Conservation (phyloP, 1,140 invertebrate species). For the Listronotus oregonensis region DNA sequence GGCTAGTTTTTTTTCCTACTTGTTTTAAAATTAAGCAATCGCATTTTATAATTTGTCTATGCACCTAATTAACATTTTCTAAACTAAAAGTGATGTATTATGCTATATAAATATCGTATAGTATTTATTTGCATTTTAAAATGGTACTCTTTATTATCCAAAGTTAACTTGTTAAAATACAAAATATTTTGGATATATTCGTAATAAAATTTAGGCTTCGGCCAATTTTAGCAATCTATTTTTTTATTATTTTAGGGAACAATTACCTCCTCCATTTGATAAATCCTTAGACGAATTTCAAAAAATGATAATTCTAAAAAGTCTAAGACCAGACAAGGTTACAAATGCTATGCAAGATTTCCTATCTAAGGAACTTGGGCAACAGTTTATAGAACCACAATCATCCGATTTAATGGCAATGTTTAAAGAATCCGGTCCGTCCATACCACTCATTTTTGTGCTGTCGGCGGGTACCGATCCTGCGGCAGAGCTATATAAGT, state of each 20-base stretch:
- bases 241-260: constrained; percentile 51
- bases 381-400: constrained; percentile 70
- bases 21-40: no score
- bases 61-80: no score
- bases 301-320: constrained; percentile 72
- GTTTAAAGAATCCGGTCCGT: constrained; percentile 68
- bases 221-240: no score
- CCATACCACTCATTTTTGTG: constrained; percentile 70
- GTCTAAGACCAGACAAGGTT: constrained; percentile 74
- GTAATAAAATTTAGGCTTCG: no score
- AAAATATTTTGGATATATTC: no score
- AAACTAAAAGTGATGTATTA: no score
- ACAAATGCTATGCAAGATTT: constrained; percentile 72
- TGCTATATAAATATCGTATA: no score
- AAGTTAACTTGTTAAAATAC: no score
- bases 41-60: no score
- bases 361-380: constrained; percentile 64
- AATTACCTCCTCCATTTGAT: constrained; percentile 64
- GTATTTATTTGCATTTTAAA: no score
- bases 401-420: constrained; percentile 66
- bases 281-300: constrained; percentile 66
- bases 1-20: no score
- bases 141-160: no score
- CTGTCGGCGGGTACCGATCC: constrained; percentile 75
- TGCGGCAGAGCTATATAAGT: constrained; percentile 65